Conservation (phyloP, 2,113 vertebrate species). For the Pseudois nayaur region DNA sequence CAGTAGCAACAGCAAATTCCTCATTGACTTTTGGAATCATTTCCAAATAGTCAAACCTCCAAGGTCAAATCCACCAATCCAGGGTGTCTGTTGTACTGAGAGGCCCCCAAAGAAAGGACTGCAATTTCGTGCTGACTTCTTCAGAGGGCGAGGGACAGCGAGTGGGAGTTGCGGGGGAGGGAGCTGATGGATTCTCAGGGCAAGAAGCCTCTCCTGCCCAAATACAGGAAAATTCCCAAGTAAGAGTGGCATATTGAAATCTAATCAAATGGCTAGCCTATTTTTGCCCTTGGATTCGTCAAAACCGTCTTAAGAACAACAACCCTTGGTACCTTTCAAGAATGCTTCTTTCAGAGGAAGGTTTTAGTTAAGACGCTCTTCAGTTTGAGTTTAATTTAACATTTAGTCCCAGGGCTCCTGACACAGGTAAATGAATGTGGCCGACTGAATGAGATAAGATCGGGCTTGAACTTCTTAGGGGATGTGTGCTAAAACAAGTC, state of each 20-base stretch:
- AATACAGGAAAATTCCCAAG: slow-evolving; percentile 41
- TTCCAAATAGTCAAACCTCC: not conserved
- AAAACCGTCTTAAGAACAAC: slow-evolving; percentile 45
- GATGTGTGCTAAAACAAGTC: not conserved
- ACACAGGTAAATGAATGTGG: not conserved
- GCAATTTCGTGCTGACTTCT: not conserved
- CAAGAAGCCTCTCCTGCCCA: not conserved
- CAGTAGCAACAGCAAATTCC: not conserved
- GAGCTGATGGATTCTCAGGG: not conserved
- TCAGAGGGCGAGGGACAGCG: not conserved
- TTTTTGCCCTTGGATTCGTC: slow-evolving; percentile 37
- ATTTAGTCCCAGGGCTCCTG: not conserved
- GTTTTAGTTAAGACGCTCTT: slow-evolving; percentile 36
- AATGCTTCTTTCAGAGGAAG: not conserved
- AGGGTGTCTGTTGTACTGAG: not conserved
- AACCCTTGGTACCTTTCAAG: not conserved
- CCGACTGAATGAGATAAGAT: not conserved
- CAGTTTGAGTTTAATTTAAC: not conserved
- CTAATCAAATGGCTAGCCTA: slow-evolving; percentile 47
- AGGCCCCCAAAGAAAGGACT: not conserved
- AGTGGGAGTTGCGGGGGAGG: not conserved
- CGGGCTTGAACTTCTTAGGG: not conserved
- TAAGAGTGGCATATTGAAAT: slow-evolving; percentile 46
- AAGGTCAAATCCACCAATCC: not conserved
- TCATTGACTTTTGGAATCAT: not conserved